Evolutionary conservation across 2,113 vertebrate genomes (phyloP).

Genomic region (Plectropomus leopardus): DNA sequence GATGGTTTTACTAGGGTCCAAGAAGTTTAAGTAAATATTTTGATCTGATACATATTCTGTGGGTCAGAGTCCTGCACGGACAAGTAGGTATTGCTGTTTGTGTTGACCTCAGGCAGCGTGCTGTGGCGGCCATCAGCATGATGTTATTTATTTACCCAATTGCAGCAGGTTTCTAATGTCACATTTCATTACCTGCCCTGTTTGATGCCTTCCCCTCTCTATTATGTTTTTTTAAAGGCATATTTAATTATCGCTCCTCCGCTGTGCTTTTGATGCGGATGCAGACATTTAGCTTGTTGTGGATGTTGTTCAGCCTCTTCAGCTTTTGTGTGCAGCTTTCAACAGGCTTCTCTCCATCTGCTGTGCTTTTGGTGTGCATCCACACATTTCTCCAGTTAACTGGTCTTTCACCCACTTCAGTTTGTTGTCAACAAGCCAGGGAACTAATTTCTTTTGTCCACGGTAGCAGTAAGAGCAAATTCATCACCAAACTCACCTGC

Average conservation of each 20-base stretch:
- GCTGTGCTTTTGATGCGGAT: slow-evolving; percentile 16
- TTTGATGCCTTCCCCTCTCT: neutral
- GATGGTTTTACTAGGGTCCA: no score
- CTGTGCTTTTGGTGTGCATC: slow-evolving; percentile 22
- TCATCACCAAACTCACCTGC: slow-evolving; percentile 4
- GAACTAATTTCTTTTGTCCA: slow-evolving; percentile 7
- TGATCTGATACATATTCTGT: neutral
- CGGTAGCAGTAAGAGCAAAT: neutral
- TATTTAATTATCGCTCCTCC: slow-evolving; percentile 16
- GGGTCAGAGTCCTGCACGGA: no score
- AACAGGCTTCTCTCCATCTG: slow-evolving; percentile 17
- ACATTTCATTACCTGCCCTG: slow-evolving; percentile 21
- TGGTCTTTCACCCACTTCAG: slow-evolving; percentile 24
- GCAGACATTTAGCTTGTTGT: slow-evolving; percentile 8
- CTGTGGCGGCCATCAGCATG: neutral
- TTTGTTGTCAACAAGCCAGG: slow-evolving; percentile 21
- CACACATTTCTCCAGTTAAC: neutral
- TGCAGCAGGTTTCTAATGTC: slow-evolving; percentile 8
- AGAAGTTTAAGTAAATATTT: neutral
- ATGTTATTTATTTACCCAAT: neutral
- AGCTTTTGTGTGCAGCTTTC: slow-evolving; percentile 35
- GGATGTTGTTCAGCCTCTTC: slow-evolving; percentile 8
- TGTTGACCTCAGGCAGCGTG: neutral
- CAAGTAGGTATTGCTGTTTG: no score
- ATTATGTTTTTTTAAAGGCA: neutral